Base-by-base conservation (phyloP, 2,888 invertebrate genomes). In the Drosophila subquinaria region DNA sequence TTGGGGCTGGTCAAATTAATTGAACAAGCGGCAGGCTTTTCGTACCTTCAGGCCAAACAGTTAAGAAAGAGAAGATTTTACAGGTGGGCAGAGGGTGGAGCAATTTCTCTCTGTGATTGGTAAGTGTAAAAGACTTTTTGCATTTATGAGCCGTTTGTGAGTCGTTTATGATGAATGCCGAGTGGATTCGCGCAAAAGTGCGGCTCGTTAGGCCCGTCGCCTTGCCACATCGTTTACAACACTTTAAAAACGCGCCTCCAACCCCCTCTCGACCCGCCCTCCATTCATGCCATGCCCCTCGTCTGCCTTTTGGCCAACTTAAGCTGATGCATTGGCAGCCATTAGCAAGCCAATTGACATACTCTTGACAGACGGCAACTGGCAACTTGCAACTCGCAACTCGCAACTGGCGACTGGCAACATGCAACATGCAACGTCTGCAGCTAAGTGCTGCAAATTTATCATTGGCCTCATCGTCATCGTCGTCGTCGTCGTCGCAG, bases 301-400 rank as follows among this genome's bases (percentile, higher is more conserved):
- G 27, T 17, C 38, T 9, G 30, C 38, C 20, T 48, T 13, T 20
- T 48, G 63, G 63, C 23, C 57, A 65, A 57, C 70, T 60, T 79
- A 52, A 61, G 68, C 60, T 80, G 79, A 79, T 79, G 81, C 88
- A 82, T 84, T 82, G 82, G 64, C 84, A 83, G 79, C 89, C 89
- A 84, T 84, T 84, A 84, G 84, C 84, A 81, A 89, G 76, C 81
- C 89, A 89, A 84, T 84, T 89, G 84, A 84, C 84, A 84, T 84
- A 84, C 84, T 84, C 81, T 81, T 87, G 88, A 88, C 69, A 68
- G 74, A 79, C 80, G 64, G 57, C 64, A 51, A 61, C 69, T 56
- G 70, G 52, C 70, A 61, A 76, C 51, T 33, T 45, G 51, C 20
- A 48, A 65, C 27, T 27, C 5, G 27, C 27, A 27, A 27, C 59